A percentile compares a stretch with the other conserved stretches of the same genome.
Conservation (phyloP, 1,140 invertebrate species). For the Archivesica marissinica region DNA sequence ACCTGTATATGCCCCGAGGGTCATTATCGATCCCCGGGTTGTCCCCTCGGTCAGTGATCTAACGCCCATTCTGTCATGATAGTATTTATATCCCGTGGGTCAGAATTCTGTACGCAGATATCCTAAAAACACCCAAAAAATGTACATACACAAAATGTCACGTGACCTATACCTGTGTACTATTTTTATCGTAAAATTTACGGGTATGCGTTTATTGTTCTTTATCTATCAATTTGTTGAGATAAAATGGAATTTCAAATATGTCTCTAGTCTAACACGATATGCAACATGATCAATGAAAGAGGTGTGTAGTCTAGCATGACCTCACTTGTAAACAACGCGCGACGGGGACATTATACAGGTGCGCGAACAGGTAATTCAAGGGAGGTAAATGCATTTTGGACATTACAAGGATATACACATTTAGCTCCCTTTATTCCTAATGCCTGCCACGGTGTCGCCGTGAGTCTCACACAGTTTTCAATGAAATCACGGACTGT, state of each 20-base stretch:
- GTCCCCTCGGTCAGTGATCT: slow-evolving; percentile 3
- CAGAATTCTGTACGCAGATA: slow-evolving; percentile 11
- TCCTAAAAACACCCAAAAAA: slow-evolving; percentile 14
- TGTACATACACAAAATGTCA: slow-evolving; percentile 42
- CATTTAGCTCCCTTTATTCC: not conserved
- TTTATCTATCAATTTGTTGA: slow-evolving; percentile 27
- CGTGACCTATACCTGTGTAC: slow-evolving; percentile 23
- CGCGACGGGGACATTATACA: slow-evolving; percentile 11
- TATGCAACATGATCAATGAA: slow-evolving; percentile 25
- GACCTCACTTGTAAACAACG: slow-evolving; percentile 50
- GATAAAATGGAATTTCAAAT: slow-evolving; percentile 33
- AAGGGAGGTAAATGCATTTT: slow-evolving; percentile 16
- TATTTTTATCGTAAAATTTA: slow-evolving; percentile 18
- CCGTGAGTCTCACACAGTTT: too few species aligned
- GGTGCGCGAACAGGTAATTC: slow-evolving; percentile 42
- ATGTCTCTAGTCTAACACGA: not conserved
- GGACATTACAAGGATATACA: not conserved
- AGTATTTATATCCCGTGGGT: slow-evolving; percentile 38
- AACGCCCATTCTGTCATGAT: not conserved
- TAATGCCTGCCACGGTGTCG: too few species aligned
- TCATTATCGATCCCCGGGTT: not conserved
- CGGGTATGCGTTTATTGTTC: slow-evolving; percentile 37
- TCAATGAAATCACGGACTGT: too few species aligned
- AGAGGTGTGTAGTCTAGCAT: slow-evolving; percentile 2
- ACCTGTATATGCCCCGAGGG: not conserved